Base-by-base conservation (phyloP, 2,797 vertebrate genomes). In the Picus viridis region DNA sequence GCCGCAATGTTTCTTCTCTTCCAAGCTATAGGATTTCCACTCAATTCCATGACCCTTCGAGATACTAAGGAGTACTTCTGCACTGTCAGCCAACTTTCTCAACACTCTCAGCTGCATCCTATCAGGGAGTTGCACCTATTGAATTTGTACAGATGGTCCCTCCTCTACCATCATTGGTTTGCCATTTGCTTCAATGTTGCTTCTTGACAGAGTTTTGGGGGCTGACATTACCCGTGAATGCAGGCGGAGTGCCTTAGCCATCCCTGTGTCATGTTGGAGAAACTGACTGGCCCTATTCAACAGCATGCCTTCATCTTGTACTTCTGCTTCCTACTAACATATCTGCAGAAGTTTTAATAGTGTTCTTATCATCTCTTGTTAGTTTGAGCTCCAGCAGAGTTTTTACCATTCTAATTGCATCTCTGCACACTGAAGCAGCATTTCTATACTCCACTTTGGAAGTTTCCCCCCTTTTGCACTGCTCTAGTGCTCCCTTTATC, bases 381-480 rank as follows among this genome's bases (percentile, higher is more conserved):
- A 36, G 22, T 83, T 29, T 58, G 80, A 83, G 56, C 12, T 88
- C 67, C 67, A 86, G 56, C 30, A 69, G 59, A 71, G 58, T 22
- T 88, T 88, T 62, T 90, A 18, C 22, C 67, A 81, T 77, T 59
- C 41, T 86, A 86, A 83, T 54, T 86, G 30, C 41, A 86, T 13
- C 23, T 88, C 59, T 58, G 51, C 26, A 78, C 18, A 62, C 14
- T 61, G 63, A 81, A 74, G 59, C 77, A 91, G 36, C 41, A 88
- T 49, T 72, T 81, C 62, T 62, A 4, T 39, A 45, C 30, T 68
- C 5, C 4, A 43, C 26, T 65, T 47, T 6, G 17, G 30, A 70
- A 84, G 8, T 54, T 12, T 57, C 22, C 14, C 24, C 17, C 34
- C 23, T 53, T 88, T 45, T 72, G 56, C 16, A 4, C 22, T 41